These are phyloP conservation scores for Rhagonycha lutea DNA, from an alignment of 2,888 invertebrate species.

Conservation along the genomic window DNA sequence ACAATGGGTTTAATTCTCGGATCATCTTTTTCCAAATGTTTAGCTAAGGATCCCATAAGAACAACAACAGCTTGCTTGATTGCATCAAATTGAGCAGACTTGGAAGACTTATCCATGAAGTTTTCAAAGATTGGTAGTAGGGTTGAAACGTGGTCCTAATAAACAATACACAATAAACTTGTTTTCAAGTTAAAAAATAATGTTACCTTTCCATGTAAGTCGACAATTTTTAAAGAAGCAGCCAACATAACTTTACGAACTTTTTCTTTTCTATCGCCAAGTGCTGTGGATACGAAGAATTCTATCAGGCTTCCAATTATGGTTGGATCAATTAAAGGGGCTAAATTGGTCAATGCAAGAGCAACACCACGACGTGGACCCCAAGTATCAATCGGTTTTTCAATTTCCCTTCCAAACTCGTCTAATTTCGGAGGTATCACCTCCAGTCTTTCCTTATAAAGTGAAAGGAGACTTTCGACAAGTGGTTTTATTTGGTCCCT, in stretches of 20 bases:
- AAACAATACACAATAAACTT: background rate
- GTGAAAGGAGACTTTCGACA: slow-evolving; percentile 67
- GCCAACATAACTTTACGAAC: slow-evolving; percentile 90
- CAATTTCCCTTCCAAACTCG: slow-evolving; percentile 87
- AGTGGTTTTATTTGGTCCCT: slow-evolving; percentile 59
- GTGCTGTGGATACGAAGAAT: slow-evolving; percentile 83
- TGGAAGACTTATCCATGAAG: slow-evolving; percentile 91
- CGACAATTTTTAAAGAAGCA: slow-evolving; percentile 90
- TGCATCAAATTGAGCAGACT: slow-evolving; percentile 86
- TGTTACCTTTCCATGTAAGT: slow-evolving; percentile 85
- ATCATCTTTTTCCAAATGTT: slow-evolving; percentile 91
- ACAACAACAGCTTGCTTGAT: slow-evolving; percentile 96
- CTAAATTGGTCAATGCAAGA: slow-evolving; percentile 77
- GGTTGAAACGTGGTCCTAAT: slow-evolving; percentile 68
- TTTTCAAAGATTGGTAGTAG: slow-evolving; percentile 91
- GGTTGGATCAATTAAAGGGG: slow-evolving; percentile 70
- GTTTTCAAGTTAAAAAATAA: background rate
- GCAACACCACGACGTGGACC: slow-evolving; percentile 88
- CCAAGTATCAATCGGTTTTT: slow-evolving; percentile 88
- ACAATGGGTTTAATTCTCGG: slow-evolving; percentile 93
- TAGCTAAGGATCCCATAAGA: slow-evolving; percentile 95
- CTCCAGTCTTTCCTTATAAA: slow-evolving; percentile 78
- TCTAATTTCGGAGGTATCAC: slow-evolving; percentile 86
- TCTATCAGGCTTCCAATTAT: slow-evolving; percentile 73
- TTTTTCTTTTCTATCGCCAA: slow-evolving; percentile 81